Conservation (phyloP, 1,140 invertebrate genomes). For the Halotydeus destructor region DNA sequence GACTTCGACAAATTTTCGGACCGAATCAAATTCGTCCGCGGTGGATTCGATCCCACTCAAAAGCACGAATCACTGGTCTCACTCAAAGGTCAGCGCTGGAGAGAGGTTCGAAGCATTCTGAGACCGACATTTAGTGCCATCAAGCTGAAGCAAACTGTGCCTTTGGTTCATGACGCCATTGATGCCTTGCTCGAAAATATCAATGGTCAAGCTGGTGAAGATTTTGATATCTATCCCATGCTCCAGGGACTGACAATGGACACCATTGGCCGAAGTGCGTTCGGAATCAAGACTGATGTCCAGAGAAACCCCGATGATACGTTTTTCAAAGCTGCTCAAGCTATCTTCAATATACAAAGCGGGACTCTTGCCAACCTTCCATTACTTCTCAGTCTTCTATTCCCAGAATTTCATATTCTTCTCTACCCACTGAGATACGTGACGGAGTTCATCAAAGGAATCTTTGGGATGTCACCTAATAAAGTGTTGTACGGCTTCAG, state of each 20-base stretch:
- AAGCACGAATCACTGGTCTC: not conserved
- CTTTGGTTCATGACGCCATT: slow-evolving; percentile 18
- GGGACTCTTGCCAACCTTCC: slow-evolving; percentile 8
- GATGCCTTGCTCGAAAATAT: slow-evolving; percentile 19
- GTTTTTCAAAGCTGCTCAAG: slow-evolving; percentile 21
- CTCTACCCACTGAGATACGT: slow-evolving; percentile 6
- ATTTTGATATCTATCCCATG: slow-evolving; percentile 22
- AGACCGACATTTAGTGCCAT: slow-evolving; percentile 34
- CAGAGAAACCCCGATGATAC: slow-evolving; percentile 21
- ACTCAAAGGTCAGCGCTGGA: slow-evolving; percentile 30
- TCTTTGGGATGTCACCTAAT: not conserved
- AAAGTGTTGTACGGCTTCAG: slow-evolving; percentile 10
- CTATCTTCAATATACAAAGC: slow-evolving; percentile 1
- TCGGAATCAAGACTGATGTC: slow-evolving; percentile 33
- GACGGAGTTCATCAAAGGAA: slow-evolving; percentile 1
- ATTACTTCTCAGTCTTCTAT: not conserved
- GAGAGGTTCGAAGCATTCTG: slow-evolving; percentile 29
- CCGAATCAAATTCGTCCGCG: not conserved
- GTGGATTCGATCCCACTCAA: not conserved
- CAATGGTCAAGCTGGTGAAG: slow-evolving; percentile 11
- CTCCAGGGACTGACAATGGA: slow-evolving; percentile 33
- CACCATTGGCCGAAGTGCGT: slow-evolving; percentile 34
- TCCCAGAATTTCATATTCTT: slow-evolving; percentile 6
- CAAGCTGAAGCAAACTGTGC: slow-evolving; percentile 34
- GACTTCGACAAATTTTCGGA: slow-evolving; percentile 11